A percentile compares a stretch with the other conserved stretches of the same genome.
phyloP scores from a whole-genome alignment of 1,140 invertebrate genomes.

The Drosophila navojoa region DNA sequence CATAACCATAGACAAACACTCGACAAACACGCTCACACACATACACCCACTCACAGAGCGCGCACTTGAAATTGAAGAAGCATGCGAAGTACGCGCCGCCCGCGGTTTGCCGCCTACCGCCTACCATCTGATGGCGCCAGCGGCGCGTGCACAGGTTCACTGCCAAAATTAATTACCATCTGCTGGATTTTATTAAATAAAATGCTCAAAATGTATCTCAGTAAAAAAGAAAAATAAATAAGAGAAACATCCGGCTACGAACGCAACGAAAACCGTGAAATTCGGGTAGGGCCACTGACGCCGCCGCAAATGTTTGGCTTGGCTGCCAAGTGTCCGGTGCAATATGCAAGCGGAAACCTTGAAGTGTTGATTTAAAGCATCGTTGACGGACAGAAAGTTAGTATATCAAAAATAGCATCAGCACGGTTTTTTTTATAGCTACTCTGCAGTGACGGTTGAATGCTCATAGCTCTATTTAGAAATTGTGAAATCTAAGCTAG shows the following conservation, averaged over 20 bases:
- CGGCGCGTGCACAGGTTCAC: constrained; percentile 69
- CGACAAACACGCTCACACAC: not conserved
- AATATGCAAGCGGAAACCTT: constrained; percentile 53
- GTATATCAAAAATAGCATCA: constrained; percentile 60
- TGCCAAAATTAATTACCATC: constrained; percentile 81
- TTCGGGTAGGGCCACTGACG: constrained; percentile 27
- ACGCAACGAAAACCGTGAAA: not conserved
- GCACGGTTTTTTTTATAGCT: constrained; percentile 9
- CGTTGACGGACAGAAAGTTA: constrained; percentile 56
- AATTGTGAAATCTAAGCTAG: constrained; percentile 5
- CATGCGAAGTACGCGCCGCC: constrained; percentile 14
- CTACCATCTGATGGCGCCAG: constrained; percentile 31
- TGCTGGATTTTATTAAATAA: constrained; percentile 75
- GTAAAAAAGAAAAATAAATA: constrained; percentile 28
- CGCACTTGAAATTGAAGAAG: constrained; percentile 57
- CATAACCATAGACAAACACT: no score
- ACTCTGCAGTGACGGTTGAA: not conserved
- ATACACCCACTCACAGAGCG: not conserved
- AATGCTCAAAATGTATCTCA: constrained; percentile 59
- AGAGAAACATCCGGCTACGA: constrained; percentile 32
- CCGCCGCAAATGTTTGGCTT: constrained; percentile 46
- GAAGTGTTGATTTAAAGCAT: constrained; percentile 72
- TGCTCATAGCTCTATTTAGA: not conserved
- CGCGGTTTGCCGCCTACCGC: no score
- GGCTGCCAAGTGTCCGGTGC: constrained; percentile 6